These are phyloP conservation scores for Hypsibius dujardini DNA, from an alignment of 1,140 invertebrate genomes.

Conservation along the genomic window DNA sequence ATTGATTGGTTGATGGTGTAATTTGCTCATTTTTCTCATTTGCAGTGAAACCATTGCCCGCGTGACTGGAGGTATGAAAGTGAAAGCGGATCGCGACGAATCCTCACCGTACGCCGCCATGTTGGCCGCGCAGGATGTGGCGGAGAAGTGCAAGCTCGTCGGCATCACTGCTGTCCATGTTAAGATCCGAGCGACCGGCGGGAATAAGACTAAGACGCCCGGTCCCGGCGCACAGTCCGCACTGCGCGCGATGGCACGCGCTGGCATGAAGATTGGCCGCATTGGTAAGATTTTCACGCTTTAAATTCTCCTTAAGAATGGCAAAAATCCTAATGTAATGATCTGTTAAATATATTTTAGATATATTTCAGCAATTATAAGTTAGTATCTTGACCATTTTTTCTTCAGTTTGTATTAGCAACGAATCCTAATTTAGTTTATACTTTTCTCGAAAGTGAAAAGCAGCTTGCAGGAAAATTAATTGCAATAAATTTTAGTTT, in stretches of 20 bases:
- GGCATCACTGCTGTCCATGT: conserved; percentile 96
- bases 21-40: neutral
- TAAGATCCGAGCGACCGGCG: conserved; percentile 90
- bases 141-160: conserved; percentile 88
- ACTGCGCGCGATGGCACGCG: conserved; percentile 84
- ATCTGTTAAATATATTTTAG: neutral
- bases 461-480: too few relatives aligned
- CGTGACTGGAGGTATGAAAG: conserved; percentile 99
- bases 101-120: conserved; percentile 99
- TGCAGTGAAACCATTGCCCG: conserved; percentile 89
- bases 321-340: conserved; percentile 20
- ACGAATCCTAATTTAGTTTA: neutral
- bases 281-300: conserved; percentile 46
- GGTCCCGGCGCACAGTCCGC: conserved; percentile 97
- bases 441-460: neutral
- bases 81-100: conserved; percentile 98
- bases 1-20: conserved; percentile 23
- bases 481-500: conserved; percentile 8
- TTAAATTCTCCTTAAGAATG: conserved; percentile 16
- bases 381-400: neutral
- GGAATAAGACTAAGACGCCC: conserved; percentile 86
- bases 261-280: conserved; percentile 96
- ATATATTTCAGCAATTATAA: neutral
- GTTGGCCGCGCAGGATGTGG: conserved; percentile 99
- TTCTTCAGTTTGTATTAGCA: neutral